A percentile compares a stretch with the other conserved stretches of the same genome.
Conservation (phyloP, 2,797 vertebrate genomes). For the Gymnocypris eckloni region DNA sequence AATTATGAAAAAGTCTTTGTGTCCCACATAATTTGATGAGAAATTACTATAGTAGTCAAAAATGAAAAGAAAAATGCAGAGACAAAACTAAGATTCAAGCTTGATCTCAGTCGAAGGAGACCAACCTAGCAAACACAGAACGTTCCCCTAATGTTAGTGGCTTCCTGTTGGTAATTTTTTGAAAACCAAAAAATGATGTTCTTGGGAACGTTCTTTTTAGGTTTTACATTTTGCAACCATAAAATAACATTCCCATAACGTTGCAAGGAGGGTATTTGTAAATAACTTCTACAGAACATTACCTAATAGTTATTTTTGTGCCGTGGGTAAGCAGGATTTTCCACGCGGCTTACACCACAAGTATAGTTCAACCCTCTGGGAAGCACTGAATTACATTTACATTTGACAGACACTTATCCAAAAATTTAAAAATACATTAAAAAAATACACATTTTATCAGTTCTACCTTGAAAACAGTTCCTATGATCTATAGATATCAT, state of each 20-base stretch:
- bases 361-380: no score
- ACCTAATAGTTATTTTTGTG: not conserved
- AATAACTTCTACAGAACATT: not conserved
- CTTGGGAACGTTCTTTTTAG: not conserved
- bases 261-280: not conserved
- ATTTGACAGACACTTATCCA: not conserved
- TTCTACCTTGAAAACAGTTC: not conserved
- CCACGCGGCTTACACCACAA: no score
- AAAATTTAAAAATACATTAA: no score
- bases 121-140: not conserved
- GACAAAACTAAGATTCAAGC: not conserved
- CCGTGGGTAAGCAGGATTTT: no score
- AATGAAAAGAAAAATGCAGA: not conserved
- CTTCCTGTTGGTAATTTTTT: no score
- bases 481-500: not conserved
- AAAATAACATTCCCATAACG: not conserved
- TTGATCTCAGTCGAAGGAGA: not conserved
- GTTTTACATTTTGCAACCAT: not conserved
- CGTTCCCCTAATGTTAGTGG: not conserved
- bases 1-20: not conserved
- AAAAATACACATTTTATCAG: not conserved
- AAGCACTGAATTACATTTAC: no score
- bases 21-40: conserved; percentile 10
- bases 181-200: no score
- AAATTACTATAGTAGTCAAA: not conserved